Evolutionary conservation across 2,797 vertebrate species (phyloP).

Genomic region (Esox lucius): DNA sequence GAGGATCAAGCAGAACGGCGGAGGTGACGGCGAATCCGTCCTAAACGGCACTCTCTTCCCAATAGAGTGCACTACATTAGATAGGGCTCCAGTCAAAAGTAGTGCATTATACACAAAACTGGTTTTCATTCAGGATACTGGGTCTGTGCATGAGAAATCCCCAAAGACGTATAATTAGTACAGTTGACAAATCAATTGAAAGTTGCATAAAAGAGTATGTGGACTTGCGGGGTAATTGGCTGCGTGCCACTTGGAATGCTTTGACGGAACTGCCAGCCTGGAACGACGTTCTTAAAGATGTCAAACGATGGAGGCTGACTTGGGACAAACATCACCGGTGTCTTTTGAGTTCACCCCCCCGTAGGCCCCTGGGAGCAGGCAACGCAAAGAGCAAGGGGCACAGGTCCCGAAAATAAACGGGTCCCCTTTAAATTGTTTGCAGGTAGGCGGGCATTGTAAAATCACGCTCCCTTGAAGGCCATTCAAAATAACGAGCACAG

Average conservation of each 20-base stretch:
- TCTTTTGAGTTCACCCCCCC: not conserved
- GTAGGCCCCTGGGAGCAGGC: not conserved
- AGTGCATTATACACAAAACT: no score
- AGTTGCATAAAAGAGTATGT: not conserved
- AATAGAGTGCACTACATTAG: no score
- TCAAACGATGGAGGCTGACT: no score
- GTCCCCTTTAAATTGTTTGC: not conserved
- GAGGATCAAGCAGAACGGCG: slow-evolving; percentile 46
- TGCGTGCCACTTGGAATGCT: not conserved
- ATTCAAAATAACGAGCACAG: slow-evolving; percentile 46
- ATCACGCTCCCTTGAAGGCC: slow-evolving; percentile 26
- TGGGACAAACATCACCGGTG: not conserved
- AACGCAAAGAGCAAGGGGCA: not conserved
- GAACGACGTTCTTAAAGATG: no score
- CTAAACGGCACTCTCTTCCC: no score
- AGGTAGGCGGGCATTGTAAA: not conserved
- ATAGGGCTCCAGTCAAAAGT: no score
- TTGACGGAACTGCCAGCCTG: no score
- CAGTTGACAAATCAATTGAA: not conserved
- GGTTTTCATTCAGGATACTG: no score
- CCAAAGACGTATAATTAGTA: no score
- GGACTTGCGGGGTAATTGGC: not conserved
- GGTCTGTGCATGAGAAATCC: no score
- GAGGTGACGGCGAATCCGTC: not conserved
- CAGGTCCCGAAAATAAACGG: not conserved